Percentiles rank a stretch among this genome's conserved stretches.
phyloP scores from a whole-genome alignment of 2,888 invertebrate species.

The Arge pagana region DNA sequence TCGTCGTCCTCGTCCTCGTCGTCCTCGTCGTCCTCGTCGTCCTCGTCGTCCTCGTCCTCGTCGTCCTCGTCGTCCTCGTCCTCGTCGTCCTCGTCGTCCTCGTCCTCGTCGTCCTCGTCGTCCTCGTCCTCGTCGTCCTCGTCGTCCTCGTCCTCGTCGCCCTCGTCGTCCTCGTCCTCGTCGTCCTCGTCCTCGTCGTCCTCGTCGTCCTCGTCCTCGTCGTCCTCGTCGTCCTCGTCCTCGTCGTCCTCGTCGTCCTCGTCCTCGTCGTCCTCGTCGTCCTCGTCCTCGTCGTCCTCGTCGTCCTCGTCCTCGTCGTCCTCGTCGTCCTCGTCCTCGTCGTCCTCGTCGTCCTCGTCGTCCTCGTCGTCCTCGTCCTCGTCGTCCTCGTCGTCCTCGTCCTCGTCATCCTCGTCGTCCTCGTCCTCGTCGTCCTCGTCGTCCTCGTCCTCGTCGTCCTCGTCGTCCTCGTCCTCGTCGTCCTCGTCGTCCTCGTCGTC shows the following conservation, averaged over 20 bases:
- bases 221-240: background rate
- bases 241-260: background rate
- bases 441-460: background rate
- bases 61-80: background rate
- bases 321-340: background rate
- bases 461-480: background rate
- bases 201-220: background rate
- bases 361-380: background rate
- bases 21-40: background rate
- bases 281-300: background rate
- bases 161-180: background rate
- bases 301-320: background rate
- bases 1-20: background rate
- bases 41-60: background rate
- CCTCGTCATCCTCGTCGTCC: too few species aligned
- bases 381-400: background rate
- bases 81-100: background rate
- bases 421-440: too few species aligned
- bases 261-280: background rate
- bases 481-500: background rate
- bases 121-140: background rate
- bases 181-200: background rate
- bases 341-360: background rate
- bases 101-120: background rate
- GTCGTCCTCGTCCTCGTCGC: background rate